These are phyloP conservation scores for Cheilosia impressa DNA, from an alignment of 2,888 invertebrate species.

Conservation along the genomic window DNA sequence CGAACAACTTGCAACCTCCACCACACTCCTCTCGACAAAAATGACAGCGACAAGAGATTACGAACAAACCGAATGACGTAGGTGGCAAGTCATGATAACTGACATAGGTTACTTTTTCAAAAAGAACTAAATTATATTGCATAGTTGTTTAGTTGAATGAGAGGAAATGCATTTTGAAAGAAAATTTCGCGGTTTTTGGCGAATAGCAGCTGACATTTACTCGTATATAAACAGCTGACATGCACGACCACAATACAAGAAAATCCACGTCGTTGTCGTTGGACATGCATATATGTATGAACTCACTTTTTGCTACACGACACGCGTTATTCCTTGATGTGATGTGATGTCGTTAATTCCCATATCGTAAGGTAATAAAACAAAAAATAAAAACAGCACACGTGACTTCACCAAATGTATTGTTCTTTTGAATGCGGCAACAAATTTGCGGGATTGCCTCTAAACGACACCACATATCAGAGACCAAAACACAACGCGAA, in stretches of 20 bases:
- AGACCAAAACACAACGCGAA: conserved; percentile 36
- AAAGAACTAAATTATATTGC: conserved; percentile 9
- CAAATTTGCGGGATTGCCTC: conserved; percentile 12
- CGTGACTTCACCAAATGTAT: conserved; percentile 44
- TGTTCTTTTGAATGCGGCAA: conserved; percentile 50
- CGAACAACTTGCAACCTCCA: conserved; percentile 53
- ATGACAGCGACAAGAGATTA: conserved; percentile 30
- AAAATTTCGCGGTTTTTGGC: conserved; percentile 37
- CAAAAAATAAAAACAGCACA: conserved; percentile 20
- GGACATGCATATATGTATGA: conserved; percentile 16
- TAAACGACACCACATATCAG: neutral
- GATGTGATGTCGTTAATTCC: conserved; percentile 12
- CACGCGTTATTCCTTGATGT: conserved; percentile 2
- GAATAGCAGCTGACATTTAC: conserved; percentile 48
- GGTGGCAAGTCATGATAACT: conserved; percentile 4
- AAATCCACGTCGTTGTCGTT: conserved; percentile 1
- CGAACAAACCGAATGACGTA: conserved; percentile 31
- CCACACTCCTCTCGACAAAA: conserved; percentile 4
- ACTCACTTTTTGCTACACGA: conserved; percentile 13
- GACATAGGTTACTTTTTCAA: neutral
- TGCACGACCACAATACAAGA: conserved; percentile 63
- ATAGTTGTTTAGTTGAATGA: neutral
- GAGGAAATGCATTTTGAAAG: conserved; percentile 11
- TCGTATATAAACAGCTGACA: conserved; percentile 52
- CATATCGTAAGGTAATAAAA: conserved; percentile 15